phyloP scores from a whole-genome alignment of 2,113 vertebrate genomes.

The rabbit (Oryctolagus cuniculus) region DNA sequence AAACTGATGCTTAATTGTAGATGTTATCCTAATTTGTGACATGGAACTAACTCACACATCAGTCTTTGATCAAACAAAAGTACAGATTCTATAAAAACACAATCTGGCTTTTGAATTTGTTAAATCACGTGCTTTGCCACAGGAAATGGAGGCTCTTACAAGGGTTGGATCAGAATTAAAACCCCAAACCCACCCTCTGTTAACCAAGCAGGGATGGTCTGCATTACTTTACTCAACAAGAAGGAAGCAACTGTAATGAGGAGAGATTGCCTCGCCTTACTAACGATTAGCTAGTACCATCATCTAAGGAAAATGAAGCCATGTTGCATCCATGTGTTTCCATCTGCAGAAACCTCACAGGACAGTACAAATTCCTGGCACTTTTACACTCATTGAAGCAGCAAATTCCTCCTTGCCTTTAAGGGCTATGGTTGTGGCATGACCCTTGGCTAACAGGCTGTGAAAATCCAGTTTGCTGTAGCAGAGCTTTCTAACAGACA shows the following conservation, averaged over 20 bases:
- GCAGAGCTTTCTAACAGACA: slow-evolving; percentile 87
- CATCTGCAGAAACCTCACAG: slow-evolving; percentile 85
- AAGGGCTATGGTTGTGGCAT: slow-evolving; percentile 88
- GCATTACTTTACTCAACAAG: slow-evolving; percentile 86
- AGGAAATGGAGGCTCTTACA: slow-evolving; percentile 83
- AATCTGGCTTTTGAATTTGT: slow-evolving; percentile 60
- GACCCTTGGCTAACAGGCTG: slow-evolving; percentile 86
- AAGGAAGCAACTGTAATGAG: slow-evolving; percentile 88
- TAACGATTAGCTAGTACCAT: slow-evolving; percentile 87
- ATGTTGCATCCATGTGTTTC: slow-evolving; percentile 89
- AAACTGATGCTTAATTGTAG: slow-evolving; percentile 83
- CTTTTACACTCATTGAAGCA: slow-evolving; percentile 86
- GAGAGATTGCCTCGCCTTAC: slow-evolving; percentile 87
- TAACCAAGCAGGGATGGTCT: slow-evolving; percentile 85
- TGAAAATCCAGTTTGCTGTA: slow-evolving; percentile 87
- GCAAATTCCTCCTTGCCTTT: slow-evolving; percentile 86
- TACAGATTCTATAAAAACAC: slow-evolving; percentile 76
- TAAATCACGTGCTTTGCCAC: slow-evolving; percentile 85
- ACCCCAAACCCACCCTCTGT: slow-evolving; percentile 83
- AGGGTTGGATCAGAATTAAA: slow-evolving; percentile 83
- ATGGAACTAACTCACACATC: slow-evolving; percentile 78
- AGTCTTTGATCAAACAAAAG: slow-evolving; percentile 78
- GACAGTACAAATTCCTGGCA: slow-evolving; percentile 85
- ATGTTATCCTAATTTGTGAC: slow-evolving; percentile 83
- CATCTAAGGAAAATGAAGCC: slow-evolving; percentile 91